Conservation (phyloP, 1,140 invertebrate species). For the Maniola jurtina region DNA sequence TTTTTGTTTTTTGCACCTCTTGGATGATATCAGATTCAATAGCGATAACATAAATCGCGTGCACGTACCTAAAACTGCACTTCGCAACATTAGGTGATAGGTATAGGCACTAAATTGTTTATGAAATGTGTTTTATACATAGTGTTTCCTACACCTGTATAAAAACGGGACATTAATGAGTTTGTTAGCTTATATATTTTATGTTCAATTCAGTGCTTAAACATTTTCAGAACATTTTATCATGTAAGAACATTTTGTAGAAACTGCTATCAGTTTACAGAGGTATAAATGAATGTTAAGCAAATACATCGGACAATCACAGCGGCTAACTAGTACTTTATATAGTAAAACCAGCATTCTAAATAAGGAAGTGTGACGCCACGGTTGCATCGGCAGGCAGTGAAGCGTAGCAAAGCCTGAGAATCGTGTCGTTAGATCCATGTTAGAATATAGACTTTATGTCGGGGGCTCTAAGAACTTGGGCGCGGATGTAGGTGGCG, state of each 20-base stretch:
- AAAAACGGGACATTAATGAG: no score
- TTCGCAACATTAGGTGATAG: neutral
- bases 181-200: no score
- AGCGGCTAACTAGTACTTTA: constrained; percentile 22
- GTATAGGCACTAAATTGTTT: neutral
- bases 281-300: constrained; percentile 5
- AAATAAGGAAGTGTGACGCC: constrained; percentile 38
- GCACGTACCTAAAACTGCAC: neutral
- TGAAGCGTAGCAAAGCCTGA: constrained; percentile 47
- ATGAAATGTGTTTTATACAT: neutral
- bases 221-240: neutral
- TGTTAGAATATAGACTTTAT: constrained; percentile 23
- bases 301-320: constrained; percentile 3
- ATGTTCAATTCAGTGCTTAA: neutral
- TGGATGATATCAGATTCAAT: constrained; percentile 15
- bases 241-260: neutral
- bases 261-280: neutral
- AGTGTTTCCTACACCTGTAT: neutral
- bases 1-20: constrained; percentile 9
- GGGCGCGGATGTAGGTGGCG: constrained; percentile 5
- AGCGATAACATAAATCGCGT: constrained; percentile 5
- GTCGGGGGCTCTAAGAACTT: constrained; percentile 15
- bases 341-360: constrained; percentile 30
- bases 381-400: constrained; percentile 39
- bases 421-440: constrained; percentile 49